Evolutionary conservation across 2,113 vertebrate species (phyloP).

Genomic region (Gopherus flavomarginatus): DNA sequence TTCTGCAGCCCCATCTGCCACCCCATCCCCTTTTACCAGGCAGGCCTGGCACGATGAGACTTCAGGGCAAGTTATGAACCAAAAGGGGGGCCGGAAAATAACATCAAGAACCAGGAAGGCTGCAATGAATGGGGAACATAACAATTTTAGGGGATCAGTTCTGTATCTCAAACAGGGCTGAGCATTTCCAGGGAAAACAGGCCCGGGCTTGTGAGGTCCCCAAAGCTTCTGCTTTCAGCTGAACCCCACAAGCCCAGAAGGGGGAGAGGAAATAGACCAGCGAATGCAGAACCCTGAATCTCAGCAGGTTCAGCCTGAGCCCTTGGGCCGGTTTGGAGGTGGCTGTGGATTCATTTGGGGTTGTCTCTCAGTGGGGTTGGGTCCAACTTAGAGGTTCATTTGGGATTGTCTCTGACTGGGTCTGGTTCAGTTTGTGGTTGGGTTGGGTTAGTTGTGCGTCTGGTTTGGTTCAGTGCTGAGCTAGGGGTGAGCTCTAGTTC

Average conservation of each 20-base stretch:
- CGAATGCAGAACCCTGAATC: not conserved
- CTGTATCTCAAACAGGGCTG: not conserved
- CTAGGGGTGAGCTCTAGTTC: rapidly evolving
- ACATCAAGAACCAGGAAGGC: not conserved
- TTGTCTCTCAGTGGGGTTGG: no score
- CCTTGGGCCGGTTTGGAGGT: not conserved
- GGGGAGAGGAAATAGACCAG: not conserved
- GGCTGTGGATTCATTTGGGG: no score
- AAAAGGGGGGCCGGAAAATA: not conserved
- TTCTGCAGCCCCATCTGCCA: not conserved
- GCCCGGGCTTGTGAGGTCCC: not conserved
- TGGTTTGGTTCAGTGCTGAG: not conserved
- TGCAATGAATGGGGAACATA: not conserved
- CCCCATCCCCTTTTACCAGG: not conserved
- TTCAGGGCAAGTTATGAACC: not conserved
- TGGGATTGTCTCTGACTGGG: no score
- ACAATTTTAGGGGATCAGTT: not conserved
- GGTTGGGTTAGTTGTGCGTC: not conserved
- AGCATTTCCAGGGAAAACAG: not conserved
- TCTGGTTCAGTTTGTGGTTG: not conserved
- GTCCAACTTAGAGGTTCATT: no score
- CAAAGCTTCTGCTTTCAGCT: not conserved
- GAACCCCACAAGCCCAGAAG: not conserved
- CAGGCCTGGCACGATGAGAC: not conserved
- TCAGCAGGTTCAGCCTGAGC: not conserved